Percentiles rank a stretch among this genome's conserved stretches.
Evolutionary conservation across 2,113 vertebrate species (phyloP).

Genomic region (Amia ocellicauda): DNA sequence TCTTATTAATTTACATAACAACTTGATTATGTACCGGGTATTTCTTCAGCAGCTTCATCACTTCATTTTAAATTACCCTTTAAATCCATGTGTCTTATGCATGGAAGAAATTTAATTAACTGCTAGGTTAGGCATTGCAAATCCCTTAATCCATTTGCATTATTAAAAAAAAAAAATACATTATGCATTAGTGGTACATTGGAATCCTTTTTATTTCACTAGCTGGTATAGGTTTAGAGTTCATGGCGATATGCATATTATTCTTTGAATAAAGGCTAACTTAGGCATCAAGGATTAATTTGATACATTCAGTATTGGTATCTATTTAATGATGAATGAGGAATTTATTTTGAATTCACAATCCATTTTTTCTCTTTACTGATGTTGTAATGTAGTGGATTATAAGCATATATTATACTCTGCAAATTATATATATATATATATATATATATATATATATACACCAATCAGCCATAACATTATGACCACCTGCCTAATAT

Average conservation of each 20-base stretch:
- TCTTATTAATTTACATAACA: constrained; percentile 9
- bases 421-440: no score
- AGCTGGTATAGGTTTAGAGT: background rate
- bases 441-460: no score
- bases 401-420: no score
- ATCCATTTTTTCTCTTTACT: no score
- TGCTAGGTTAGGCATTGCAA: background rate
- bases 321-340: background rate
- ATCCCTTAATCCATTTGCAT: background rate
- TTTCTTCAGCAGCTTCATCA: background rate
- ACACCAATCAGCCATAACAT: no score
- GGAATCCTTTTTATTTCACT: background rate
- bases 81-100: background rate
- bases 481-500: no score
- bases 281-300: background rate
- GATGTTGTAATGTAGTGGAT: no score
- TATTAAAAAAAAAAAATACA: background rate
- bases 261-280: background rate
- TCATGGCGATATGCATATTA: constrained; percentile 4
- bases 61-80: background rate
- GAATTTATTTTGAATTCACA: no score
- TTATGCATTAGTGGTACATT: background rate
- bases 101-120: constrained; percentile 7
- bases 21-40: background rate
- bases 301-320: background rate